Conservation (phyloP, 2,797 vertebrate genomes). For the Selene dorsalis region DNA sequence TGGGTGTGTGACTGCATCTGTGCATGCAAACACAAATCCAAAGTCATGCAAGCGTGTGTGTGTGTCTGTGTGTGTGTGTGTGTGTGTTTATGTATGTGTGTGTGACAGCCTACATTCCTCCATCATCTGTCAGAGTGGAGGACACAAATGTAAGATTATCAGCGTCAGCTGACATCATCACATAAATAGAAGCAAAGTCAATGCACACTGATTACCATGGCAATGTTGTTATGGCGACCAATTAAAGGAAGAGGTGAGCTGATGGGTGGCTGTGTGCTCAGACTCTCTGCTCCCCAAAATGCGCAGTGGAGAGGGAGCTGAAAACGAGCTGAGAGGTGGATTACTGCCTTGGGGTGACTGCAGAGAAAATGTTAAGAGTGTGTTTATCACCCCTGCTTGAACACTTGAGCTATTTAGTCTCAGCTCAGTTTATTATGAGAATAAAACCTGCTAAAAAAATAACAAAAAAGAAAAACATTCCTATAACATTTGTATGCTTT, state of each 20-base stretch:
- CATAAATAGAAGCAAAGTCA: conserved; percentile 67
- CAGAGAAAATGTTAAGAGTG: conserved; percentile 40
- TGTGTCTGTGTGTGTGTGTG: no score
- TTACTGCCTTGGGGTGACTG: conserved; percentile 32
- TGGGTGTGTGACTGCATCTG: not conserved
- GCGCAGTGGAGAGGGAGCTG: conserved; percentile 24
- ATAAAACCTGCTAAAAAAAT: conserved; percentile 2
- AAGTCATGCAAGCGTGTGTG: not conserved
- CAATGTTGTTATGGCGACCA: conserved; percentile 80
- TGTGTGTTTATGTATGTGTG: no score
- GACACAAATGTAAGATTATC: conserved; percentile 49
- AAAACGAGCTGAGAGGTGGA: conserved; percentile 40
- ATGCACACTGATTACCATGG: conserved; percentile 71
- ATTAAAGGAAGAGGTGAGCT: conserved; percentile 72
- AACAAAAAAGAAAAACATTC: conserved; percentile 36
- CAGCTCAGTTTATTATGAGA: conserved; percentile 28
- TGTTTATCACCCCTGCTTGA: conserved; percentile 41
- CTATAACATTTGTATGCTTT: conserved; percentile 11
- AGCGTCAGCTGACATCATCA: conserved; percentile 51
- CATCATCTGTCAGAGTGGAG: conserved; percentile 31
- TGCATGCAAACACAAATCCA: not conserved
- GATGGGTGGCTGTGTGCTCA: conserved; percentile 48
- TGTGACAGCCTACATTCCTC: conserved; percentile 15
- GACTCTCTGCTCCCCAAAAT: conserved; percentile 43
- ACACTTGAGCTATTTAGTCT: conserved; percentile 45